phyloP scores from a whole-genome alignment of 2,888 invertebrate species.

The Diploptera punctata region DNA sequence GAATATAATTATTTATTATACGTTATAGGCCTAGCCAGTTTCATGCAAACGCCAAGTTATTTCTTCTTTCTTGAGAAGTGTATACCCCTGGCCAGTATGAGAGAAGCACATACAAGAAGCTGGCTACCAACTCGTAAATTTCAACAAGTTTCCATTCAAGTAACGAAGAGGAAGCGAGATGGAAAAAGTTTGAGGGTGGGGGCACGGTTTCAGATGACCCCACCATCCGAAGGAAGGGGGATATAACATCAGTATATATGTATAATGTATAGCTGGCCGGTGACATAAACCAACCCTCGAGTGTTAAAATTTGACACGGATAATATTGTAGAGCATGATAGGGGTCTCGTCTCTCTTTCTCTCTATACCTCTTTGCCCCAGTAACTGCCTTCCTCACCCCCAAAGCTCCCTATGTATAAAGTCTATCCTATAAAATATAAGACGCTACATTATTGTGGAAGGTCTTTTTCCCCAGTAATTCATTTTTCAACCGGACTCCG shows the following conservation, averaged over 20 bases:
- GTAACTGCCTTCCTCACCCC: constrained; percentile 19
- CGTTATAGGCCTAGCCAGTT: too few species aligned
- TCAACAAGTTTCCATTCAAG: constrained; percentile 41
- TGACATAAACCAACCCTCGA: constrained; percentile 39
- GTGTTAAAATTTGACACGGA: constrained; percentile 41
- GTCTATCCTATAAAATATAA: constrained; percentile 40
- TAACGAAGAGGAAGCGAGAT: constrained; percentile 32
- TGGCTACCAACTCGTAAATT: constrained; percentile 39
- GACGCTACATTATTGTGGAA: constrained; percentile 42
- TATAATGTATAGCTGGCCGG: constrained; percentile 41
- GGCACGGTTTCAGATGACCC: constrained; percentile 25
- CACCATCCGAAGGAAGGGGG: neutral
- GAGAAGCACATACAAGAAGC: constrained; percentile 9
- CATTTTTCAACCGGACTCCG: constrained; percentile 61
- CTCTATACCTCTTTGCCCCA: constrained; percentile 10
- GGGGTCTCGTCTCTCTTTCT: neutral
- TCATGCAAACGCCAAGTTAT: too few species aligned
- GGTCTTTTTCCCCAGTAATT: constrained; percentile 53
- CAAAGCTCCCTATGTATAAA: neutral
- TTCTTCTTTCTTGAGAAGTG: too few species aligned
- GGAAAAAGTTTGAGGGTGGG: neutral
- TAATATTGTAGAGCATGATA: constrained; percentile 36
- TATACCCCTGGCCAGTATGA: constrained; percentile 10
- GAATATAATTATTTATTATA: too few species aligned
- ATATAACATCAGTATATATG: constrained; percentile 30